These are phyloP conservation scores for Carassius auratus DNA, from an alignment of 2,113 vertebrate genomes.

Conservation along the genomic window DNA sequence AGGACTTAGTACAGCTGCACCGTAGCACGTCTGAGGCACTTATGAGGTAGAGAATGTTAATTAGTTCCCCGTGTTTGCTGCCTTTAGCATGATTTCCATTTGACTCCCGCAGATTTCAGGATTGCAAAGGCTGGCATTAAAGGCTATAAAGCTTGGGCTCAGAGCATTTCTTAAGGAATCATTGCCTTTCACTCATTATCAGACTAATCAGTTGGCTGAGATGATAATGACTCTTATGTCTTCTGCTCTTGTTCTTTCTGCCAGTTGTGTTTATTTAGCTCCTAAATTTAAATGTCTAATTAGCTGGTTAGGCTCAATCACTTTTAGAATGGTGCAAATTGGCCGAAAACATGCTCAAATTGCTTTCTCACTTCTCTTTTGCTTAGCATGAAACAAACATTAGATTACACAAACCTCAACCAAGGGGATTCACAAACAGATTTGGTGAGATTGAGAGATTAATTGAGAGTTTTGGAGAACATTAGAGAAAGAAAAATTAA, in stretches of 20 bases:
- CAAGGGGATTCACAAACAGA: background rate
- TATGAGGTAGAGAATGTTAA: slow-evolving; percentile 55
- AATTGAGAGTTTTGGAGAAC: background rate
- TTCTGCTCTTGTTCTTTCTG: slow-evolving; percentile 40
- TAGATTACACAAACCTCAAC: slow-evolving; percentile 50
- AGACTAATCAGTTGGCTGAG: slow-evolving; percentile 49
- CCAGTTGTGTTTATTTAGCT: slow-evolving; percentile 52
- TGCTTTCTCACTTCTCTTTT: slow-evolving; percentile 36
- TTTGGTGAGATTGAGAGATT: background rate
- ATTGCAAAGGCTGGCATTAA: slow-evolving; percentile 40
- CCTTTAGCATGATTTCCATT: slow-evolving; percentile 58
- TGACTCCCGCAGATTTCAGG: slow-evolving; percentile 50
- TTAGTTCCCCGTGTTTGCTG: slow-evolving; percentile 53
- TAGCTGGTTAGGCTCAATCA: slow-evolving; percentile 58
- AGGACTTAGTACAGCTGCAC: background rate
- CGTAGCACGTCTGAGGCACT: slow-evolving; percentile 30
- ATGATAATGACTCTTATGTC: slow-evolving; percentile 43
- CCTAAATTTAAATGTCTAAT: slow-evolving; percentile 59
- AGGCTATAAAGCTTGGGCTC: slow-evolving; percentile 47
- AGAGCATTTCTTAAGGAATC: slow-evolving; percentile 41
- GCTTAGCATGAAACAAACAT: slow-evolving; percentile 60
- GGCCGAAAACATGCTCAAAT: slow-evolving; percentile 33
- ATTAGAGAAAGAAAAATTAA: background rate
- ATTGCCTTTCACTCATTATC: slow-evolving; percentile 51
- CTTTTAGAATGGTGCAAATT: slow-evolving; percentile 48